Conservation (phyloP, 2,888 invertebrate genomes). For the Tenthredo scrophulariae region DNA sequence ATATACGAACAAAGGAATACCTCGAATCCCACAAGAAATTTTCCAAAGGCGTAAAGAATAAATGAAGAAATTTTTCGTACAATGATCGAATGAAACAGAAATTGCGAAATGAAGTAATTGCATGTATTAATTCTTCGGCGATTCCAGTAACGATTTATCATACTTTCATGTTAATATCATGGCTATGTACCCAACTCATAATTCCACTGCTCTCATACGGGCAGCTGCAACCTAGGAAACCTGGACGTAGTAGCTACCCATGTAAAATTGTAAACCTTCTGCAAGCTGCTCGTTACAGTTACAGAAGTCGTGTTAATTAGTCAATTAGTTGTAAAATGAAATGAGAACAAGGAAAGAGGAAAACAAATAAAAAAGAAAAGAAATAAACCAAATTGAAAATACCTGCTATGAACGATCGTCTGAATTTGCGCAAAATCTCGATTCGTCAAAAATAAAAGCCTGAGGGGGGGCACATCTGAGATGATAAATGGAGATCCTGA, state of each 20-base stretch:
- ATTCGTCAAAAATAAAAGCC: background rate
- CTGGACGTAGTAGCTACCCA: background rate
- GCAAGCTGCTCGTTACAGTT: background rate
- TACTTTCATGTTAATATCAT: background rate
- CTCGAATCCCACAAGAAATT: conserved; percentile 16
- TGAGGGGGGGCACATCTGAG: background rate
- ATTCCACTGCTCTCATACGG: background rate
- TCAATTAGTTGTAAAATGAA: background rate
- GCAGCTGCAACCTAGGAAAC: background rate
- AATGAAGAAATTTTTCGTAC: background rate
- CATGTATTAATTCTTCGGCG: background rate
- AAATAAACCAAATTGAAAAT: too few species aligned
- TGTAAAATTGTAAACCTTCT: background rate
- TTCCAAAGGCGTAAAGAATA: background rate
- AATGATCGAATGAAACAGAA: background rate
- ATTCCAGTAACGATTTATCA: background rate
- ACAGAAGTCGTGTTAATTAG: background rate
- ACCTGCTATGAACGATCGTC: background rate
- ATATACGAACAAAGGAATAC: background rate
- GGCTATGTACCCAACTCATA: background rate
- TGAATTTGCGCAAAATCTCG: background rate
- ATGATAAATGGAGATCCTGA: background rate
- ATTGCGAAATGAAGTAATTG: background rate
- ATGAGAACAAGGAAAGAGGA: background rate
- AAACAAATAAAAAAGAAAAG: background rate